These are phyloP conservation scores for Trisateles emortualis DNA, from an alignment of 2,888 invertebrate genomes.

Conservation along the genomic window DNA sequence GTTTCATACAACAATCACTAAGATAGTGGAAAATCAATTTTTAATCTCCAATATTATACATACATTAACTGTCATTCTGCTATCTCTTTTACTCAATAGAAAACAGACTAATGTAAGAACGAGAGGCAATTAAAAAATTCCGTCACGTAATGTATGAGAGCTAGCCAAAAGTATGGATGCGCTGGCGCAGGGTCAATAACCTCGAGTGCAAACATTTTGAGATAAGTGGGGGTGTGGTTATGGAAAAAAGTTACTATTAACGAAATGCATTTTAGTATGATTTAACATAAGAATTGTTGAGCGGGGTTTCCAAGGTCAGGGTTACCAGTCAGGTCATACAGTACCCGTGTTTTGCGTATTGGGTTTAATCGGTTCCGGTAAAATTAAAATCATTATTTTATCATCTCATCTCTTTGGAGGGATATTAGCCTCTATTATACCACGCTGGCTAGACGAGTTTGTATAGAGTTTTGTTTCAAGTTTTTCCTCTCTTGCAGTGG, in stretches of 20 bases:
- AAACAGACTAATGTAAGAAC: slow-evolving; percentile 51
- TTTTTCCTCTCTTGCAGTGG: no score
- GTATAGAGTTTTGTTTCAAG: no score
- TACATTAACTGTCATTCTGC: slow-evolving; percentile 45
- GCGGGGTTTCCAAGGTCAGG: slow-evolving; percentile 9
- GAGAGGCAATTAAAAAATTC: slow-evolving; percentile 76
- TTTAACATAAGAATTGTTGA: neutral
- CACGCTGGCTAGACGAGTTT: no score
- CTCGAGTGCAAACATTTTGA: slow-evolving; percentile 61
- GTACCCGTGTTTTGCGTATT: no score
- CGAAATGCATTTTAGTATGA: slow-evolving; percentile 1
- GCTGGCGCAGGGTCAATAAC: slow-evolving; percentile 59
- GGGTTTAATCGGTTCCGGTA: no score
- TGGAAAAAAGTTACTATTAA: slow-evolving; percentile 6
- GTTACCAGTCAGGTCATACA: neutral
- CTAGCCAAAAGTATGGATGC: slow-evolving; percentile 76
- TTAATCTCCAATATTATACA: slow-evolving; percentile 34
- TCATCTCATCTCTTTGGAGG: no score
- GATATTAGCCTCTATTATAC: no score
- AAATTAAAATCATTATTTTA: no score
- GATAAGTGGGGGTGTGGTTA: slow-evolving; percentile 22
- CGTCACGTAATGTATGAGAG: slow-evolving; percentile 75
- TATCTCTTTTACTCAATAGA: slow-evolving; percentile 53
- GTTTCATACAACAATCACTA: slow-evolving; percentile 21
- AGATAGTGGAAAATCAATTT: slow-evolving; percentile 40